A percentile compares a stretch with the other conserved stretches of the same genome.
Conservation (phyloP, 2,797 vertebrate genomes). For the Chelon auratus region DNA sequence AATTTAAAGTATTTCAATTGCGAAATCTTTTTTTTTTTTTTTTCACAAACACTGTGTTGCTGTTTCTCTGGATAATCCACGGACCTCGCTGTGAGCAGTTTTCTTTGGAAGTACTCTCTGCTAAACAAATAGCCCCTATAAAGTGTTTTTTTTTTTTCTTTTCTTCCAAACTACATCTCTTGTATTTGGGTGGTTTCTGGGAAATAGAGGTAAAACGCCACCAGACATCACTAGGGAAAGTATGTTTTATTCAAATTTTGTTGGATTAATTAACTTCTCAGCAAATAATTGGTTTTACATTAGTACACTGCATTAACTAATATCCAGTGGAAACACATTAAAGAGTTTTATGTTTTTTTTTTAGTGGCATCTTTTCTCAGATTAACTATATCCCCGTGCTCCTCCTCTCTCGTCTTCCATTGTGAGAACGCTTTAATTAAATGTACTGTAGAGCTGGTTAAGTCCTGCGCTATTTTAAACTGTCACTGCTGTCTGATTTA, state of each 20-base stretch:
- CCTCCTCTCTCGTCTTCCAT: constrained; percentile 24
- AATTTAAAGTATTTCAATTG: no score
- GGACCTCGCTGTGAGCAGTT: constrained; percentile 33
- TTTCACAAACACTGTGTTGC: constrained; percentile 5
- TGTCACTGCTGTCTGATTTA: constrained; percentile 34
- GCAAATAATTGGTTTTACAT: constrained; percentile 9
- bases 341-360: constrained; percentile 3
- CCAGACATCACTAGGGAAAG: constrained; percentile 23
- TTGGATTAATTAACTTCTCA: no score
- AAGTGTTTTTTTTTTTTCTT: constrained; percentile 4
- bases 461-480: constrained; percentile 36
- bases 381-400: constrained; percentile 36
- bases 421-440: constrained; percentile 41
- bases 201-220: constrained; percentile 22
- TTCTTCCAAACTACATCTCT: background rate
- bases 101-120: constrained; percentile 27
- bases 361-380: constrained; percentile 26
- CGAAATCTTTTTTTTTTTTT: constrained; percentile 4
- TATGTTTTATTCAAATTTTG: constrained; percentile 24
- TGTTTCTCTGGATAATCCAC: constrained; percentile 31
- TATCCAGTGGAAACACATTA: constrained; percentile 20
- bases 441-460: constrained; percentile 29
- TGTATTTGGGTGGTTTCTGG: constrained; percentile 20
- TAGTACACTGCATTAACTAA: constrained; percentile 3
- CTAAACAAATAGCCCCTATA: constrained; percentile 13